Evolutionary conservation across 2,888 invertebrate genomes (phyloP), one percentile per base, ranked within the genome.

Genomic region (Drosophila cracens): DNA sequence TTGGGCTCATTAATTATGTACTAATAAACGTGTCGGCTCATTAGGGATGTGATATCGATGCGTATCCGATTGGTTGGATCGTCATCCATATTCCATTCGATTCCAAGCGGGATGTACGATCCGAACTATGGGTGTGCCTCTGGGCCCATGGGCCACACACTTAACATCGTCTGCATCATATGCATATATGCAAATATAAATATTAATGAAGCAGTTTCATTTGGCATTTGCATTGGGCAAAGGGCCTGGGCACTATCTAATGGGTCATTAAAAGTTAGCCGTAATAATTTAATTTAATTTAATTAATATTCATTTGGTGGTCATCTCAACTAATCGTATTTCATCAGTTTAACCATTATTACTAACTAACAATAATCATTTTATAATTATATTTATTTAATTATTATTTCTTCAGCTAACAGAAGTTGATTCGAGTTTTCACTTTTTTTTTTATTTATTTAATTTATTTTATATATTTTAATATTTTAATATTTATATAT

Each of bases 1-100:
- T 21, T 43, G 4, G 4, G 53, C 18, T 48, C 61, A 79, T 79
- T 81, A 79, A 81, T 79, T 77, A 79, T 81, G 64, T 77, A 74
- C 69, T 81, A 81, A 79, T 77, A 73, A 62, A 81, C 67, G 78
- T 81, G 74, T 74, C 77, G 74, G 73, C 81, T 79, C 79, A 79
- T 79, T 79, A 79, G 81, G 81, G 73, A 76, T 69, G 66, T 67
- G 72, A 81, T 78, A 80, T 61, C 64, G 65, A 52, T 69, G 68
- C 69, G 29, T 34, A 16, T 18, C 13, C 18, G 31, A 13, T 33
- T 60, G 43, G 34, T 1, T 34, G 43, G 21, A 40, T 40, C 33
- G 8, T 7, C 46, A 46, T 29, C 21, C 11, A 18, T 31, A 49
- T 25, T 33, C 60, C 27, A n/a, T 6, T 21, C 66, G 8, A 43